Evolutionary conservation across 2,888 invertebrate genomes (phyloP).

Genomic region (Lasioglossum calceatum): DNA sequence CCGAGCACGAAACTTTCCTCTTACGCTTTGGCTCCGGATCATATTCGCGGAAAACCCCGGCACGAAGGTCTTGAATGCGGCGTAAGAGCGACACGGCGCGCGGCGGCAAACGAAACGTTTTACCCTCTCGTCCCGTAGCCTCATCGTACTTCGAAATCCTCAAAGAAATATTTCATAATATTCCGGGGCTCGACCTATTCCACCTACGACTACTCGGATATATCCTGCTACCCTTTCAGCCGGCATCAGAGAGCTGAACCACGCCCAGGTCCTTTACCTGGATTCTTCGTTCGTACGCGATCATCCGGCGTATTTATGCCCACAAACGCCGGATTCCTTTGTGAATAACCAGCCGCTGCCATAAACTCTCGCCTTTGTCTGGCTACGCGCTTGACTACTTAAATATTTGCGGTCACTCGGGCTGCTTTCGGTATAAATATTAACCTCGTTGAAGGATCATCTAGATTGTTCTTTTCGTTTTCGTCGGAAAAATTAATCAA

Average conservation of each 20-base stretch:
- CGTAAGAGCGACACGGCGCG: constrained; percentile 20
- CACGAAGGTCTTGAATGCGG: constrained; percentile 46
- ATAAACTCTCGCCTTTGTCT: constrained; percentile 17
- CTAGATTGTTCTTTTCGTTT: neutral
- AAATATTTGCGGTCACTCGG: constrained; percentile 29
- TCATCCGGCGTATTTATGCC: constrained; percentile 38
- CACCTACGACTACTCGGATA: constrained; percentile 19
- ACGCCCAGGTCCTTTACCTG: neutral
- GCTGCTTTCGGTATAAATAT: neutral
- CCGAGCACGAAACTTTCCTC: constrained; percentile 41
- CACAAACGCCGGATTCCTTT: constrained; percentile 35
- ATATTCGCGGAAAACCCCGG: constrained; percentile 57
- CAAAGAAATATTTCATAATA: constrained; percentile 62
- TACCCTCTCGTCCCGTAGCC: neutral
- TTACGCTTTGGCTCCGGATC: constrained; percentile 31
- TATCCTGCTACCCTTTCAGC: constrained; percentile 18
- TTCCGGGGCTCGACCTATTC: constrained; percentile 25
- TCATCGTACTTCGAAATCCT: constrained; percentile 39
- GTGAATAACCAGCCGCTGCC: constrained; percentile 4
- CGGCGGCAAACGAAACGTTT: constrained; percentile 39
- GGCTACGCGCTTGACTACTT: constrained; percentile 8
- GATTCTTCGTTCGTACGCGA: constrained; percentile 26
- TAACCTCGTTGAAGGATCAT: neutral
- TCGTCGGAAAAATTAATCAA: neutral
- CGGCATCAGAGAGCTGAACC: neutral